phyloP scores from a whole-genome alignment of 1,140 invertebrate genomes.

The Ditylenchus dipsaci region DNA sequence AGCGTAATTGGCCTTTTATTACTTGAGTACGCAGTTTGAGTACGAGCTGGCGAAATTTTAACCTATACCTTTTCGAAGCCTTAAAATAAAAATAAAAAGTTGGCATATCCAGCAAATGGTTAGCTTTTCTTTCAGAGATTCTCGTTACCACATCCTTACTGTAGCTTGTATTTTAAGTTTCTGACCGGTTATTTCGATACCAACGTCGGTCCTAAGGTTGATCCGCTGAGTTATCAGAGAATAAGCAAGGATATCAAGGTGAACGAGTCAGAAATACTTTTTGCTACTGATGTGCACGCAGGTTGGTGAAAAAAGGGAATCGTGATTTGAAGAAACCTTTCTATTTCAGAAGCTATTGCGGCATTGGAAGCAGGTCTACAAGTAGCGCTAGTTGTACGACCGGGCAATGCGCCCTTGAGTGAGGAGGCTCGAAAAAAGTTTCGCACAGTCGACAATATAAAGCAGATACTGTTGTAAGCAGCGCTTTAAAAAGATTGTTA shows the following conservation, averaged over 20 bases:
- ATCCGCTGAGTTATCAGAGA: slow-evolving; percentile 70
- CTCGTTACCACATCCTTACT: not conserved
- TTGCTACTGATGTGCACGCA: slow-evolving; percentile 76
- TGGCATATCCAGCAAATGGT: too few species aligned
- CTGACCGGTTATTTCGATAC: slow-evolving; percentile 82
- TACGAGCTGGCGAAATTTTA: too few species aligned
- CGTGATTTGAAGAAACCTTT: not conserved
- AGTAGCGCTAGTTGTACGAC: slow-evolving; percentile 68
- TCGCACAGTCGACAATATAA: not conserved
- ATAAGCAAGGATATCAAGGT: slow-evolving; percentile 70
- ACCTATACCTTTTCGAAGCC: too few species aligned
- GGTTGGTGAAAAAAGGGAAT: slow-evolving; percentile 66
- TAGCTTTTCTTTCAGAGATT: not conserved
- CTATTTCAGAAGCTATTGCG: slow-evolving; percentile 67
- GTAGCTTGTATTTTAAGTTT: slow-evolving; percentile 59
- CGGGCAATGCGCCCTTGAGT: slow-evolving; percentile 70
- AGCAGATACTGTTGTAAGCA: not conserved
- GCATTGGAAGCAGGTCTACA: slow-evolving; percentile 71
- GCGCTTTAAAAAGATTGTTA: too few species aligned
- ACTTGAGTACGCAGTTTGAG: too few species aligned
- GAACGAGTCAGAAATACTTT: slow-evolving; percentile 69
- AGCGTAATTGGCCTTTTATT: too few species aligned
- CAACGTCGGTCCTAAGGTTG: slow-evolving; percentile 73
- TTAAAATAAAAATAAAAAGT: too few species aligned
- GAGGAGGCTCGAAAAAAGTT: slow-evolving; percentile 61